phyloP scores from a whole-genome alignment of 2,797 vertebrate genomes.

The Luscinia megarhynchos region DNA sequence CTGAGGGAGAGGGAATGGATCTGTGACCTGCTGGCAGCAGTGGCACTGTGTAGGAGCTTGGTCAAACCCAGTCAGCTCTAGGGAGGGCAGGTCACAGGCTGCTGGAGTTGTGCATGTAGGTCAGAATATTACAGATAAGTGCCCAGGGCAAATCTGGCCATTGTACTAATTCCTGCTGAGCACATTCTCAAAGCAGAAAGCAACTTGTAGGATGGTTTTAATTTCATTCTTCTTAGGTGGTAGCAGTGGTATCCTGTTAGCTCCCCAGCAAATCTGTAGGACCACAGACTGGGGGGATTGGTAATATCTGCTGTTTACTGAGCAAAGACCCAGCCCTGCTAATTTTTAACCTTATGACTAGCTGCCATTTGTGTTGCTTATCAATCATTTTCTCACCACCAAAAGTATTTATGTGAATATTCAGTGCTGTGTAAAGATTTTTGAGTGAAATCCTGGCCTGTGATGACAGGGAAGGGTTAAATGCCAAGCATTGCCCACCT shows the following conservation, averaged over 20 bases:
- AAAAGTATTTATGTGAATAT: neutral
- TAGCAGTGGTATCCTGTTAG: neutral
- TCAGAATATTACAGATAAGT: neutral
- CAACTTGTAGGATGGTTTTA: neutral
- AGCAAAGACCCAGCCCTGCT: neutral
- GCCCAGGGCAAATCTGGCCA: neutral
- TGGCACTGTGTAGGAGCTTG: neutral
- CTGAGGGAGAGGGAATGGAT: neutral
- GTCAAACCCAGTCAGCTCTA: neutral
- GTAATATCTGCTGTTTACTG: neutral
- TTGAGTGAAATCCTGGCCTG: neutral
- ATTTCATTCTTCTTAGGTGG: neutral
- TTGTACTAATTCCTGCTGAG: neutral
- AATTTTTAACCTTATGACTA: neutral
- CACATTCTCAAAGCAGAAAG: neutral
- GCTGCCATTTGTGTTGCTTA: neutral
- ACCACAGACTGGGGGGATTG: neutral
- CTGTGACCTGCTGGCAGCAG: neutral
- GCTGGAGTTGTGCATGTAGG: neutral
- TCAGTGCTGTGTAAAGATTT: neutral
- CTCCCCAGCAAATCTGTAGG: neutral
- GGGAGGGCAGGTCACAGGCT: neutral
- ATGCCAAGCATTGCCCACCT: neutral
- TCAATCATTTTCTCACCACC: neutral
- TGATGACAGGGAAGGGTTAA: neutral